These are phyloP conservation scores for Pristionchus japonicus DNA, from an alignment of 2,888 invertebrate species.

Conservation along the genomic window DNA sequence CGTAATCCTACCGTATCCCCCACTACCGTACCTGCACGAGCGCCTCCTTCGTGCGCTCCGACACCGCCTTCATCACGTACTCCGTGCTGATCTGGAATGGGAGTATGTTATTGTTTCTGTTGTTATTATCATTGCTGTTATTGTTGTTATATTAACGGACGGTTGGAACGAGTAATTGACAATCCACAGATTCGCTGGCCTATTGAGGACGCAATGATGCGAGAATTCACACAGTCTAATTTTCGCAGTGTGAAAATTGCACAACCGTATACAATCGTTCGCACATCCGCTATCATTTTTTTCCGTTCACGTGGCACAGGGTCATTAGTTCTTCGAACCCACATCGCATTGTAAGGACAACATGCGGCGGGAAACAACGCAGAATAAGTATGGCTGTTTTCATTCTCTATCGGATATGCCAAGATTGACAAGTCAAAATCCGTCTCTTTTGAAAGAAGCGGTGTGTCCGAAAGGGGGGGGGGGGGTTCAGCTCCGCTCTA, in stretches of 20 bases:
- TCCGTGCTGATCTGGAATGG: slow-evolving; percentile 48
- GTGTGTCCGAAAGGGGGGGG: no score
- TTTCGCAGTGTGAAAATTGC: neutral
- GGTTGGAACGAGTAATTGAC: neutral
- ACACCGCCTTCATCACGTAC: slow-evolving; percentile 42
- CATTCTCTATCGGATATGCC: no score
- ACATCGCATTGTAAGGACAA: no score
- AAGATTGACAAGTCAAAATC: no score
- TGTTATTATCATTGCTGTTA: neutral
- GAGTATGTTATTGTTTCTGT: neutral
- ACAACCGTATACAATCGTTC: no score
- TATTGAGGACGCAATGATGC: neutral
- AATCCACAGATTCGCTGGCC: neutral
- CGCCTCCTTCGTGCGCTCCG: slow-evolving; percentile 49
- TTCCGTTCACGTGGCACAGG: neutral
- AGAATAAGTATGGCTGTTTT: no score
- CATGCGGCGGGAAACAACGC: no score
- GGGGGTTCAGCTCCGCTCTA: no score
- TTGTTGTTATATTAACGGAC: no score
- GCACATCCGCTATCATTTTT: neutral
- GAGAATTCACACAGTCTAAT: neutral
- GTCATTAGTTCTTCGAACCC: no score
- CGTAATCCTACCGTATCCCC: neutral
- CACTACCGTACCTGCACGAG: slow-evolving; percentile 41
- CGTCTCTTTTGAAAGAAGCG: no score